A percentile compares a stretch with the other conserved stretches of the same genome.
phyloP scores from a whole-genome alignment of 2,797 vertebrate genomes.

The Naso thynnoides region DNA sequence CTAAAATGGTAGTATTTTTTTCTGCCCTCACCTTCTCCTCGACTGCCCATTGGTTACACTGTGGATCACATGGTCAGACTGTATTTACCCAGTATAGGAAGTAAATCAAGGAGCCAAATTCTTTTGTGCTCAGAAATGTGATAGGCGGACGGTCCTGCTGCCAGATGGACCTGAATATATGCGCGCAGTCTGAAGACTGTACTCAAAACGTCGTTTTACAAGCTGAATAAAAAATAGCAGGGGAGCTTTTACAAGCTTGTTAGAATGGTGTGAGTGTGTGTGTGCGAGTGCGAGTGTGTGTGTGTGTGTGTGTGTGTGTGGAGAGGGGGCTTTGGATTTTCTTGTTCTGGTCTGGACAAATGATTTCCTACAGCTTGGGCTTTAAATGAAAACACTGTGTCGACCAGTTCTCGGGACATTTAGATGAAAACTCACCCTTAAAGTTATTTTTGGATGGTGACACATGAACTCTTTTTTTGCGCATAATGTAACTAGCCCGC shows the following conservation, averaged over 20 bases:
- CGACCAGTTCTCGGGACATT: neutral
- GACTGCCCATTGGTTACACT: slow-evolving; percentile 88
- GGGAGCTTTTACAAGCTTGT: slow-evolving; percentile 51
- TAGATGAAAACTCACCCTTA: neutral
- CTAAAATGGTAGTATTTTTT: slow-evolving; percentile 91
- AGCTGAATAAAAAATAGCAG: slow-evolving; percentile 56
- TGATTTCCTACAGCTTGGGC: neutral
- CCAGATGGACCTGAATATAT: slow-evolving; percentile 47
- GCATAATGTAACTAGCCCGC: neutral
- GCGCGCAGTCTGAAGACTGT: slow-evolving; percentile 1
- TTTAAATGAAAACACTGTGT: neutral
- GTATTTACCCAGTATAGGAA: slow-evolving; percentile 91
- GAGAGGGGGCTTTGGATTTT: neutral
- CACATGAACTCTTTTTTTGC: neutral
- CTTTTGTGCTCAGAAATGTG: slow-evolving; percentile 73
- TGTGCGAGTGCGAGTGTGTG: slow-evolving; percentile 9
- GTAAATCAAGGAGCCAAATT: slow-evolving; percentile 90
- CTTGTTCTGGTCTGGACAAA: slow-evolving; percentile 11
- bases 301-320: slow-evolving; percentile 24
- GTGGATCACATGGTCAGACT: slow-evolving; percentile 90
- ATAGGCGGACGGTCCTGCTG: slow-evolving; percentile 36
- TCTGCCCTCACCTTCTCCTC: slow-evolving; percentile 84
- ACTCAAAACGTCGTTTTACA: slow-evolving; percentile 49
- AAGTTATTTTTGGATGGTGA: neutral
- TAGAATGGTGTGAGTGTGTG: slow-evolving; percentile 23